Base-by-base conservation (phyloP, 2,113 vertebrate genomes). In the Onychorhynchus coronatus region DNA sequence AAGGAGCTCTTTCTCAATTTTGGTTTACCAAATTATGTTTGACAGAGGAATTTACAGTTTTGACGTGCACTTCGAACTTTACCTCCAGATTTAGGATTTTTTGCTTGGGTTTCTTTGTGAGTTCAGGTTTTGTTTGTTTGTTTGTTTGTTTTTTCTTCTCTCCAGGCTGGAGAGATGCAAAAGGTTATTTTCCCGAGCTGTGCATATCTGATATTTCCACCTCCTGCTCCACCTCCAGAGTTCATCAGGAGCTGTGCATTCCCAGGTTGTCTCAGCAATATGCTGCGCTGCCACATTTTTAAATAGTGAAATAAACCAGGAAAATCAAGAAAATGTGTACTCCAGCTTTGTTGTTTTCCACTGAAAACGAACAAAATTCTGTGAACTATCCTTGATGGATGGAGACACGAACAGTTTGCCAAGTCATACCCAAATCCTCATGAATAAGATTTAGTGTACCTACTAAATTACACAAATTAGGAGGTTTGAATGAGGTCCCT, bases 221-320 rank as follows among this genome's bases (percentile, higher is more conserved):
- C 28, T 71, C 42, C 14, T 39, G 23, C 39, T 80, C 35, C 19
- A 37, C 21, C 24, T 41, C 46, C 15, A 46, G 25, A 39, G 42
- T 27, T 30, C 30, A 47, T 30, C 30, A 47, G 74, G 52, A 81
- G 24, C 18, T 76, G 27, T 9, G 6, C 35, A 46, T 44, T 46
- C 47, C 28, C 10, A 49, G 33, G 5, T 7, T 39, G 4, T 24
- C 35, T 58, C 58, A 76, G 65, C 52, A 89, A 30, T 19, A 17
- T 0, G 0, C 46, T 62, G 37, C 12, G 1, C 8, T 56, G 16
- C 8, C 53, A 62, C 22, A n/a, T 63, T 52, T 52, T 41, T 9
- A 46, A 14, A 61, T 46, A 41, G 50, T 24, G 42, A 56, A 22
- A 33, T 44, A 37, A 76, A 33, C 24, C 35, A 53, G 13, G 13